Base-by-base conservation (phyloP, 2,888 invertebrate species). In the Halictus quadricinctus region DNA sequence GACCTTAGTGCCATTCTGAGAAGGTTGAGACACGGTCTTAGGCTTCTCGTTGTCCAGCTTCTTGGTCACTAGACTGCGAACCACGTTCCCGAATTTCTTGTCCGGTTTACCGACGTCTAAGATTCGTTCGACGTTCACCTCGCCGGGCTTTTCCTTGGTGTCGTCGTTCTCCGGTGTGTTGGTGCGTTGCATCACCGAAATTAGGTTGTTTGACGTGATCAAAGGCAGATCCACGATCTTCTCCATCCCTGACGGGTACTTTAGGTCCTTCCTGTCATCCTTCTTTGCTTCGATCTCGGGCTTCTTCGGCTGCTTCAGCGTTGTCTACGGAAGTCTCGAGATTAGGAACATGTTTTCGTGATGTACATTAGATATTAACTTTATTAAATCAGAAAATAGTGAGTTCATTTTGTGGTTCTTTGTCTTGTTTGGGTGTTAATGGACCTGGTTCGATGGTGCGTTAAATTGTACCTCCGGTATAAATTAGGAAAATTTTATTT, bases 171-270 rank as follows among this genome's bases (percentile, higher is more conserved):
- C 86, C 54, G 73, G 43, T 1, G 80, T 43, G 29, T 83, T 89
- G 86, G 50, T 83, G 13, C 85, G 83, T 50, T 88, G 88, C 6
- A 87, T 82, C 8, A 87, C 87, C 21, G 90, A 79, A 18, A 90
- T 89, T 76, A 89, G 83, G 76, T 91, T 94, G 85, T 87, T 91
- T 58, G 94, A 93, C 5, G 94, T 92, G 69, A 94, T 94, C 78
- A 94, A 85, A 0, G 94, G 94, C 94, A 94, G 94, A 76, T 94
- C 94, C 36, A 93, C 91, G 80, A 94, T 94, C 79, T 93, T 94
- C 75, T 92, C 94, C 25, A 94, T 86, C 41, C 79, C 54, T 50
- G 86, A 77, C 4, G 60, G 48, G 25, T 76, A 78, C 81, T 84
- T 88, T n/a, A 72, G 81, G 15, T 90, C 88, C 72, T 64, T 78